Percentiles rank a stretch among this genome's conserved stretches.
These are phyloP conservation scores for Euwallacea fornicatus DNA, from an alignment of 1,140 invertebrate species.

Conservation along the genomic window DNA sequence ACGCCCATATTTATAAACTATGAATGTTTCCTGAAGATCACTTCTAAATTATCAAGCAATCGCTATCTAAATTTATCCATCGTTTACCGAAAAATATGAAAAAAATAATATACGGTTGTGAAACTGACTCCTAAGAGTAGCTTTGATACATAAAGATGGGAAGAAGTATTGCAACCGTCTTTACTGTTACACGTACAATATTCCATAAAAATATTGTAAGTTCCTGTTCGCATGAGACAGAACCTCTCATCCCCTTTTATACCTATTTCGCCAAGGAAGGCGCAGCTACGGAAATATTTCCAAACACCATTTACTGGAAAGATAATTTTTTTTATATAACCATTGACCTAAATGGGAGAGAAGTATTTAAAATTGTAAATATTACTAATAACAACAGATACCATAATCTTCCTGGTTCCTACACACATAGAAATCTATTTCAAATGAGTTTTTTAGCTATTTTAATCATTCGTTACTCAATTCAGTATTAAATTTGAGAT, in stretches of 20 bases:
- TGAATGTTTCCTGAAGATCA: too few relatives aligned
- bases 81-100: too few relatives aligned
- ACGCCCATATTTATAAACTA: too few relatives aligned
- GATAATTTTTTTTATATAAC: background rate
- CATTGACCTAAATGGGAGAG: background rate
- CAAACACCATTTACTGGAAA: conserved; percentile 83
- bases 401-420: background rate
- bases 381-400: background rate
- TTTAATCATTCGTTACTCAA: background rate
- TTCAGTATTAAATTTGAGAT: too few relatives aligned
- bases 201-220: conserved; percentile 92
- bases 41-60: too few relatives aligned
- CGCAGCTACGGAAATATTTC: conserved; percentile 87
- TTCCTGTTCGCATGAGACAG: conserved; percentile 87
- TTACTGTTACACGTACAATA: conserved; percentile 92
- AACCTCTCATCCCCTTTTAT: conserved; percentile 88
- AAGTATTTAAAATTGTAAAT: background rate
- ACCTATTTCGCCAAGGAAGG: conserved; percentile 86
- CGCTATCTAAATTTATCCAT: too few relatives aligned
- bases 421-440: background rate
- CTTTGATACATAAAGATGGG: conserved; percentile 6
- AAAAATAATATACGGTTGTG: too few relatives aligned
- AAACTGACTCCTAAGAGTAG: background rate
- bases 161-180: conserved; percentile 81
- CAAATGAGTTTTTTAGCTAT: background rate